A percentile compares a stretch with the other conserved stretches of the same genome.
These are phyloP conservation scores for Pollenia labialis DNA, from an alignment of 2,888 invertebrate species.

Conservation along the genomic window DNA sequence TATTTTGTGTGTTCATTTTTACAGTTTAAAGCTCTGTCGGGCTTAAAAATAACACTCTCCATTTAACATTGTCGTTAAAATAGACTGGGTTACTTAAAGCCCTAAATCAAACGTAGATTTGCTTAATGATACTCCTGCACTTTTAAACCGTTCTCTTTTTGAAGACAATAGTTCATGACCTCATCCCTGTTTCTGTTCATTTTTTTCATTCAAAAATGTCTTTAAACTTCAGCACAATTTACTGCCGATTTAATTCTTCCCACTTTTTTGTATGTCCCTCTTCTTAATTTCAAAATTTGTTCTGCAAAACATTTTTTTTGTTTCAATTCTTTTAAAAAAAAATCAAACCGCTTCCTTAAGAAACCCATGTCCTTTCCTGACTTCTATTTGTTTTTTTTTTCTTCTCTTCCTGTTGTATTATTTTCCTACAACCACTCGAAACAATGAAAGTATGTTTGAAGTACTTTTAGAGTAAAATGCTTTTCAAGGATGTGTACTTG, in stretches of 20 bases:
- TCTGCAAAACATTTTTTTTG: conserved; percentile 13
- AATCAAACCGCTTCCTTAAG: conserved; percentile 55
- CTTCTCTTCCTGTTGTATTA: conserved; percentile 50
- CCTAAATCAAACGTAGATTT: no score
- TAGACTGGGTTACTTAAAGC: no score
- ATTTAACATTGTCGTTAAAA: no score
- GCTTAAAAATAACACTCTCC: no score
- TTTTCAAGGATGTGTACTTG: conserved; percentile 82
- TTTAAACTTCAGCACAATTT: conserved; percentile 8
- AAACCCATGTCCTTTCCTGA: conserved; percentile 42
- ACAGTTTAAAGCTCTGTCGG: no score
- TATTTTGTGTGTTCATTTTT: no score
- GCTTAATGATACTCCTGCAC: no score
- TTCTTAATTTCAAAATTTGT: background rate
- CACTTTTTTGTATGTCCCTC: background rate
- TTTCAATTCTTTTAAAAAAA: conserved; percentile 23
- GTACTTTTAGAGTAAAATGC: conserved; percentile 78
- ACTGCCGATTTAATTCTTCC: background rate
- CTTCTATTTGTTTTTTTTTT: conserved; percentile 22
- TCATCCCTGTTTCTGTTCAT: background rate
- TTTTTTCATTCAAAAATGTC: background rate
- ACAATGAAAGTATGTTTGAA: conserved; percentile 72
- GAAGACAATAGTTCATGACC: no score
- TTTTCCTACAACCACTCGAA: conserved; percentile 66
- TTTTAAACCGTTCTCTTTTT: no score